phyloP scores from a whole-genome alignment of 2,113 vertebrate species.

The Grantiella picta region DNA sequence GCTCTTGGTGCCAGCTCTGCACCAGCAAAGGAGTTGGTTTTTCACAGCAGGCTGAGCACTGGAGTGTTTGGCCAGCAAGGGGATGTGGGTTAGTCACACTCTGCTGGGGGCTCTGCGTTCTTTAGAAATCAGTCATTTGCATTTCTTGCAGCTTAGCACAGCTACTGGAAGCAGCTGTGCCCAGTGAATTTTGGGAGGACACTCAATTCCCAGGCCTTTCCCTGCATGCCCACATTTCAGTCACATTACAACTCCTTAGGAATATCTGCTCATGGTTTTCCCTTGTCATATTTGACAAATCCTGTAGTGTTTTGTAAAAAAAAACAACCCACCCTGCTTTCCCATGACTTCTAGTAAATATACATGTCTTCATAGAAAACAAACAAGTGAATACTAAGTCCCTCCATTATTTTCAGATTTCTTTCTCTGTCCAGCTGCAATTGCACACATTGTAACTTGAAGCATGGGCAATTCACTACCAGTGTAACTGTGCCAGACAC shows the following conservation, averaged over 20 bases:
- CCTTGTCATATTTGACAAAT: background rate
- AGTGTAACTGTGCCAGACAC: background rate
- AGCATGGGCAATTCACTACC: background rate
- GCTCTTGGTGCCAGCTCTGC: background rate
- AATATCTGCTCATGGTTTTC: background rate
- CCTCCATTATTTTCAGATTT: background rate
- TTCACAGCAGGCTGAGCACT: background rate
- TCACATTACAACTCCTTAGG: background rate
- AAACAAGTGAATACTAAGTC: background rate
- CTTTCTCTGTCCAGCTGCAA: background rate
- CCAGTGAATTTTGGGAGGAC: background rate
- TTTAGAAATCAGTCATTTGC: background rate
- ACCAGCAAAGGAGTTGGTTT: background rate
- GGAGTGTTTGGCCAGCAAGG: background rate
- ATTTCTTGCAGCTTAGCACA: slow-evolving; percentile 15
- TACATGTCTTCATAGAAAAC: background rate
- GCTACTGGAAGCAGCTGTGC: background rate
- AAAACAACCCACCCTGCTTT: background rate
- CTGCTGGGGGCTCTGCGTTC: background rate
- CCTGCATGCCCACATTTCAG: background rate
- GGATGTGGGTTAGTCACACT: background rate
- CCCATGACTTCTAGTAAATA: background rate
- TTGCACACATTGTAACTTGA: background rate
- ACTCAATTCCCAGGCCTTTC: background rate
- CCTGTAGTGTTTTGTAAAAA: background rate